Evolutionary conservation across 2,113 vertebrate species (phyloP).

Genomic region (Ceuthmochares aereus): DNA sequence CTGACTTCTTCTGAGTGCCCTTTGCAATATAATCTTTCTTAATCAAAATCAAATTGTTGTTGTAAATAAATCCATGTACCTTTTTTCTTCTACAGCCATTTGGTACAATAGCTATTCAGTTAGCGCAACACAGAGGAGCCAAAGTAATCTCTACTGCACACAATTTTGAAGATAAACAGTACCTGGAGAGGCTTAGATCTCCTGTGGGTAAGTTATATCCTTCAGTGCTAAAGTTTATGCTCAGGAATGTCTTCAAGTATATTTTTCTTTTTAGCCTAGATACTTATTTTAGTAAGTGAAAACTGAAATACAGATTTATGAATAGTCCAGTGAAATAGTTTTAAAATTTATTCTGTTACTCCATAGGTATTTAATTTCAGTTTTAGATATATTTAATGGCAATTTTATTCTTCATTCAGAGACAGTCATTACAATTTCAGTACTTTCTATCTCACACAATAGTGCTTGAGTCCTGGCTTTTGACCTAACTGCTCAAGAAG

Average conservation of each 20-base stretch:
- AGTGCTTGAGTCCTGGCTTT: neutral
- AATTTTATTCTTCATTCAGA: neutral
- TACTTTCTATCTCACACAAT: neutral
- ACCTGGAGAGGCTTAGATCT: constrained; percentile 87
- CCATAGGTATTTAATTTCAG: neutral
- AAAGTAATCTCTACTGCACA: constrained; percentile 88
- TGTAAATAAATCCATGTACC: neutral
- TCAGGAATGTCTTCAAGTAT: neutral
- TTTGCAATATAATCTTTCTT: neutral
- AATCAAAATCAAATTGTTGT: neutral
- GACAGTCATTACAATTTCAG: too few relatives aligned
- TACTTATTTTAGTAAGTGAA: neutral
- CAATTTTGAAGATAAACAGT: constrained; percentile 84
- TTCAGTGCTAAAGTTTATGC: neutral
- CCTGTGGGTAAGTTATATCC: constrained; percentile 79
- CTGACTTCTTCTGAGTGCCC: neutral
- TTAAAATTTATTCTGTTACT: neutral
- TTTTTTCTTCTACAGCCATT: constrained; percentile 78
- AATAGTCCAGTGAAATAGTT: neutral
- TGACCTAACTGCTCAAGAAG: neutral
- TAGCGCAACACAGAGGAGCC: constrained; percentile 91
- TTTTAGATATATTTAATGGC: neutral
- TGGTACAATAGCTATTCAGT: constrained; percentile 89
- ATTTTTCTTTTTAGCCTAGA: neutral
- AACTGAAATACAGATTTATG: neutral